Evolutionary conservation across 1,140 invertebrate species (phyloP), one percentile per base, ranked within the genome.

Genomic region (Papilio xuthus): DNA sequence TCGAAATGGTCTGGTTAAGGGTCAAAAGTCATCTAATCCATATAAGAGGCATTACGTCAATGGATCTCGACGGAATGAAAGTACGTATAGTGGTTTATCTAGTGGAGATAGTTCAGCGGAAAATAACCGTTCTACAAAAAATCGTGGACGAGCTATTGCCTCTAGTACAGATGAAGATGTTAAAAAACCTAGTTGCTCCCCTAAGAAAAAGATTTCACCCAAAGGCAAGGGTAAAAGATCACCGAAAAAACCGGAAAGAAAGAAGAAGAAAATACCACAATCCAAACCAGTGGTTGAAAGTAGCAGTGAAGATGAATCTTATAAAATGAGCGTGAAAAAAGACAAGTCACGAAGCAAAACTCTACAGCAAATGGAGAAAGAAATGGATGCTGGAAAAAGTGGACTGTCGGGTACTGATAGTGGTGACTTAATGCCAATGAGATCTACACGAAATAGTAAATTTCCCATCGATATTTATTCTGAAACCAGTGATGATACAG

Each of bases 41-140:
- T 96, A 96, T 85, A 97, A 96, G 85, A 96, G 96, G 84, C 90
- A 96, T 75, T 97, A 97, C 88, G 95, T 97, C 23, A 97, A 97
- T 88, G 97, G 97, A 56, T 95, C 96, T 26, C 95, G 96, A 80
- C 95, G 96, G 84, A 95, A 95, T 82, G 94, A 93, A 79, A 95
- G 95, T 84, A 91, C 96, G 67, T 96, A 96, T 80, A 96, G 96
- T 88, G 96, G 96, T 50, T 82, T 96, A 28, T 96, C 96, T 1
- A 96, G 96, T 85, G 95, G 95, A 82, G 96, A 96, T 80, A 94
- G 93, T 85, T 87, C 85, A 80, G 90, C 85, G 80, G 95, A 94
- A 80, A 89, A 90, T 78, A 88, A 79, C 85, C 93, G 90, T 56
- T 85, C 85, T 63, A 88, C 89, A 77, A 93, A 92, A 85, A 94